Evolutionary conservation across 2,113 vertebrate species (phyloP).

Genomic region (Syngnathoides biaculeatus): DNA sequence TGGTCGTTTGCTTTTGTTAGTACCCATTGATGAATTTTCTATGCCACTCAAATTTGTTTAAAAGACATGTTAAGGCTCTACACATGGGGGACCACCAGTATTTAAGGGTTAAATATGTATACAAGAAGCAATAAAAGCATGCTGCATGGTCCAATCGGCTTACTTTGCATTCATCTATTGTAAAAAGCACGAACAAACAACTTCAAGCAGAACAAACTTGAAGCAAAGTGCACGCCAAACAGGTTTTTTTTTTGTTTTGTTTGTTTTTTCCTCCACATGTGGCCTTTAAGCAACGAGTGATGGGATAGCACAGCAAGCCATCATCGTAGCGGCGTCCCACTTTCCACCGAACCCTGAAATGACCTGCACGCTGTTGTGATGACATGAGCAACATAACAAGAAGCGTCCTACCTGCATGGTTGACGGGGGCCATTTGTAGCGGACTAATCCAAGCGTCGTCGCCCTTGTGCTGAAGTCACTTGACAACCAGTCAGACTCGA

Average conservation of each 20-base stretch:
- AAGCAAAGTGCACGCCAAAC: neutral
- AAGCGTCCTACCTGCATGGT: neutral
- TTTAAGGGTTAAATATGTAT: neutral
- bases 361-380: neutral
- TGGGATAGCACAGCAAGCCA: neutral
- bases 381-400: no score
- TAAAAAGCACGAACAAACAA: neutral
- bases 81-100: neutral
- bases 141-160: neutral
- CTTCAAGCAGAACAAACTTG: neutral
- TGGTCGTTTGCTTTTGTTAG: no score
- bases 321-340: neutral
- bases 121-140: neutral
- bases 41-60: no score
- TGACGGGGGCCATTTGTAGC: neutral
- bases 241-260: no score
- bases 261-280: neutral
- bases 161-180: neutral
- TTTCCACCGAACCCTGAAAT: neutral
- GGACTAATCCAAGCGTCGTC: neutral
- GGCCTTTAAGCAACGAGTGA: neutral
- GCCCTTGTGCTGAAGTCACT: neutral
- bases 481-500: neutral
- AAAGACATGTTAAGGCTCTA: neutral
- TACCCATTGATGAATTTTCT: no score